Conservation (phyloP, 2,113 vertebrate genomes). For the Pterophyllum scalare region DNA sequence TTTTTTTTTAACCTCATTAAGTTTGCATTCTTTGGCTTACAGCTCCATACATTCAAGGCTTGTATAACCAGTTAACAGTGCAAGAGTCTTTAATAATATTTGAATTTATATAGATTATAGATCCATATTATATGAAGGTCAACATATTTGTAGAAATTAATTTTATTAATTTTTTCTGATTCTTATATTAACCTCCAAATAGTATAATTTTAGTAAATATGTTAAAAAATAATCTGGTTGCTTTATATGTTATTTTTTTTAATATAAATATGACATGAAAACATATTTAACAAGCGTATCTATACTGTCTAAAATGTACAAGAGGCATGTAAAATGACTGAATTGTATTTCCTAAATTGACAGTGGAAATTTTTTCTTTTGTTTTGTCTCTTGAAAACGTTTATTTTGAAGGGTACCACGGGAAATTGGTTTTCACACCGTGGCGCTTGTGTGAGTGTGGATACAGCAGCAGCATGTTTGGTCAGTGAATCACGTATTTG, state of each 20-base stretch:
- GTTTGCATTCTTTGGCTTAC: too few relatives aligned
- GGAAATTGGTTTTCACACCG: not conserved
- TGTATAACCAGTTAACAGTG: not conserved
- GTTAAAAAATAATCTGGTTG: too few relatives aligned
- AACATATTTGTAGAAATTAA: too few relatives aligned
- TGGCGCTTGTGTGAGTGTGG: not conserved
- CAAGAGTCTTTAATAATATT: not conserved
- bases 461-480: not conserved
- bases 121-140: too few relatives aligned
- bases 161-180: too few relatives aligned
- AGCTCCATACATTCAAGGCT: too few relatives aligned
- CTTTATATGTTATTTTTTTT: too few relatives aligned
- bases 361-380: not conserved
- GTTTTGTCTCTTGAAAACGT: not conserved
- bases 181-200: not conserved
- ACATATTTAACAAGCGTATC: not conserved
- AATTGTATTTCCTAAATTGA: not conserved
- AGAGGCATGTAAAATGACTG: not conserved
- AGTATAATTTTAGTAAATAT: too few relatives aligned
- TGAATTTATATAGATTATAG: not conserved
- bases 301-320: not conserved
- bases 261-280: not conserved
- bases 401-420: conserved; percentile 44
- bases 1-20: too few relatives aligned
- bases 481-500: conserved; percentile 51